Base-by-base conservation (phyloP, 2,797 vertebrate species). In the Spea hammondii region DNA sequence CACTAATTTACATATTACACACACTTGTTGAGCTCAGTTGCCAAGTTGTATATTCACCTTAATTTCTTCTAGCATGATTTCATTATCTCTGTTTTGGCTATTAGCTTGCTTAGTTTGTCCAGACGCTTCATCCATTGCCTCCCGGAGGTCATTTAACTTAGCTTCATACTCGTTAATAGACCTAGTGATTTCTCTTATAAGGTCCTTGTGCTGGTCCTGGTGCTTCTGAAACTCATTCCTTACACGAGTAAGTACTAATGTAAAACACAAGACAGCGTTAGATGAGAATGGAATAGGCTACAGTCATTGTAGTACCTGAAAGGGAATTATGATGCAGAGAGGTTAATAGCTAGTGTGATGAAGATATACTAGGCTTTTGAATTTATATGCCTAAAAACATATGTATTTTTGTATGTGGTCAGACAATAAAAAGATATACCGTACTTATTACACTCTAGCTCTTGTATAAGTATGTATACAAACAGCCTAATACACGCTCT, bases 141-240 rank as follows among this genome's bases (percentile, higher is more conserved):
- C 82, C 4, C 86, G 92, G 75, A 99, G 92, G 66, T 94, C 94
- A 80, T 88, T 87, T 73, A 99, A 89, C 87, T 96, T 98, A 82
- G 85, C 86, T 70, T 93, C 90, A 1, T 94, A 96, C 60, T 89
- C 85, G 13, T 87, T 91, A 86, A 99, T 83, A 1, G 92, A 92
- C 11, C 84, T 87, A 14, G 70, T 89, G 12, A 98, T 88, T 72
- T 72, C 91, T 77, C 90, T 88, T 6, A 92, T 91, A 4, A 92
- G 88, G 0, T 85, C 89, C 1, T 92, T 85, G 57, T 95, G 96
- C 82, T 93, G 84, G 6, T 90, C 86, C 3, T 86, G 87, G 85
- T 93, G 91, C 79, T 89, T 92, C 6, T 88, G 94, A 60, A 95
- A 86, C 65, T 94, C 90, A 67, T 84, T 88, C 85, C 89, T 93